These are phyloP conservation scores for Drosophila prosaltans DNA, from an alignment of 1,140 invertebrate genomes.

Conservation along the genomic window DNA sequence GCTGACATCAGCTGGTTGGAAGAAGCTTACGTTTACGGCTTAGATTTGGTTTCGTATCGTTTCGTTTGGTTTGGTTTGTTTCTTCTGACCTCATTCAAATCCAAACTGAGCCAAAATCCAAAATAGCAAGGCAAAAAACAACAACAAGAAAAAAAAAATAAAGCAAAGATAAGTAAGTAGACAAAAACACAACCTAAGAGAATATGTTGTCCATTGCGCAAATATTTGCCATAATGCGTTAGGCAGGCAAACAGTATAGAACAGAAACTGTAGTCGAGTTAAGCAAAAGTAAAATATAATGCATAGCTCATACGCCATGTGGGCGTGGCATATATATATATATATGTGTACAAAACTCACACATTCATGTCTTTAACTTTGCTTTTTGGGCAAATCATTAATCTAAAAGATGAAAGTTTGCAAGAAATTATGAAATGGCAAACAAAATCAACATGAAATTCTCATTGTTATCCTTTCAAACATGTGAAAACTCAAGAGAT, in stretches of 20 bases:
- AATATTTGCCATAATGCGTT: conserved; percentile 60
- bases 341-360: too few relatives aligned
- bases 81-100: conserved; percentile 20
- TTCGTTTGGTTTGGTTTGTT: conserved; percentile 1
- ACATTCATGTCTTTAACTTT: too few relatives aligned
- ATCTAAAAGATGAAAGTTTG: conserved; percentile 48
- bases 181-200: conserved; percentile 6
- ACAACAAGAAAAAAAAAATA: conserved; percentile 28
- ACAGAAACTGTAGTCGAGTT: too few relatives aligned
- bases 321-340: conserved; percentile 23
- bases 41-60: conserved; percentile 37
- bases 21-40: conserved; percentile 53
- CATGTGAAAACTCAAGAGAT: too few relatives aligned
- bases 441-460: conserved; percentile 5
- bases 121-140: not conserved
- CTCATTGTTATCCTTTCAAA: too few relatives aligned
- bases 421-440: conserved; percentile 1
- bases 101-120: conserved; percentile 4
- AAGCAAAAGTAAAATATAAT: conserved; percentile 30
- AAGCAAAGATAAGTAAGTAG: conserved; percentile 24
- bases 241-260: conserved; percentile 39
- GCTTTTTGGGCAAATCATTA: conserved; percentile 17
- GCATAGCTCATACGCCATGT: conserved; percentile 49
- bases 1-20: conserved; percentile 59
- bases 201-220: conserved; percentile 60